A percentile compares a stretch with the other conserved stretches of the same genome.
These are phyloP conservation scores for Nematopogon swammerdamellus DNA, from an alignment of 2,888 invertebrate genomes.

Conservation along the genomic window DNA sequence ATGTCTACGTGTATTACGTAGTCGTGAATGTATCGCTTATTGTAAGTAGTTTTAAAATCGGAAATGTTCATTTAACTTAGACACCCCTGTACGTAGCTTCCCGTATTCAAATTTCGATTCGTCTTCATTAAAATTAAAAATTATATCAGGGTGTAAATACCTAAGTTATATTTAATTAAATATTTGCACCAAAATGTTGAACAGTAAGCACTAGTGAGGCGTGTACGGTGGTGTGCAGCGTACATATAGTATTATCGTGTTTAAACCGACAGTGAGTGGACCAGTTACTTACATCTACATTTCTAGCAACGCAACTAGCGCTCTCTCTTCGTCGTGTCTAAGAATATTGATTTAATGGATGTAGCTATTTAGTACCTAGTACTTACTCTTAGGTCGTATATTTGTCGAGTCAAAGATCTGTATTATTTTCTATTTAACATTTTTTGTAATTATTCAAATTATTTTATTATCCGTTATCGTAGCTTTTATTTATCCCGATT, in stretches of 20 bases:
- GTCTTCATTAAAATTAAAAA: too few species aligned
- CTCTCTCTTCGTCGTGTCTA: slow-evolving; percentile 36
- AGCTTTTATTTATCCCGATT: slow-evolving; percentile 44
- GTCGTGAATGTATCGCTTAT: neutral
- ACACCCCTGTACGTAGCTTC: too few species aligned
- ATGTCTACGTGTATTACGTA: neutral
- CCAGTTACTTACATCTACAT: neutral
- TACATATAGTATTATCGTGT: too few species aligned
- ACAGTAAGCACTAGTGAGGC: too few species aligned
- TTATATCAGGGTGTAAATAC: slow-evolving; percentile 5
- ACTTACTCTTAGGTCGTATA: slow-evolving; percentile 45
- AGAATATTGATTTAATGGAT: slow-evolving; percentile 43
- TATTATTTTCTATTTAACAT: slow-evolving; percentile 56
- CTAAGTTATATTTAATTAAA: slow-evolving; percentile 3
- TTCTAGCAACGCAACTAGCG: slow-evolving; percentile 17
- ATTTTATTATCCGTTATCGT: slow-evolving; percentile 20
- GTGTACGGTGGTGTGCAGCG: too few species aligned
- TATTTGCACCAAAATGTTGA: neutral
- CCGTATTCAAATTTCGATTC: too few species aligned
- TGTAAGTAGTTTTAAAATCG: neutral
- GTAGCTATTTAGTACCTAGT: slow-evolving; percentile 22
- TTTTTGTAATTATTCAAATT: slow-evolving; percentile 46
- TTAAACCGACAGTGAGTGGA: neutral
- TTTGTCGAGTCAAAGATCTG: slow-evolving; percentile 55
- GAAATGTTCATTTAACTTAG: neutral